Evolutionary conservation across 1,140 invertebrate species (phyloP).

Genomic region (Portunus trituberculatus): DNA sequence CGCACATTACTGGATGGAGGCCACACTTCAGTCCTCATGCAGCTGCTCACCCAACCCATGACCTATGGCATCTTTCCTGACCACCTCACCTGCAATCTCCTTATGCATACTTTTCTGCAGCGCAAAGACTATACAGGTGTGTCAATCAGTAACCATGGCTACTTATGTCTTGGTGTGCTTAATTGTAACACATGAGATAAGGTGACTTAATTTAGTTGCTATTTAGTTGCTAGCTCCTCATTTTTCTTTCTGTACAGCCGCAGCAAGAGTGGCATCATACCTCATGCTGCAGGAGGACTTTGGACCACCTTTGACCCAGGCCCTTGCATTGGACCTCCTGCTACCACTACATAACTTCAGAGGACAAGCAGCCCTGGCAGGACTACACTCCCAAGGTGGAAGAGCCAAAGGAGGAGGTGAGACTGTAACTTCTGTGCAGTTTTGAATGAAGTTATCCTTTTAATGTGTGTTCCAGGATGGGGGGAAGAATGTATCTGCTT

Average conservation of each 20-base stretch:
- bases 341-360: conserved; percentile 86
- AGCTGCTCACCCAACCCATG: conserved; percentile 89
- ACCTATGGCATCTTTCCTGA: conserved; percentile 96
- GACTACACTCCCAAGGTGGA: conserved; percentile 79
- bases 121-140: conserved; percentile 83
- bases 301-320: conserved; percentile 86
- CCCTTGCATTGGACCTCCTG: conserved; percentile 89
- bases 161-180: too few relatives aligned
- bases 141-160: neutral
- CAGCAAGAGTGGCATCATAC: conserved; percentile 88
- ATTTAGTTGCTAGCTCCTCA: neutral
- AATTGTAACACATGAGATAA: too few relatives aligned
- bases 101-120: conserved; percentile 90
- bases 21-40: conserved; percentile 84
- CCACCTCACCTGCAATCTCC: conserved; percentile 87
- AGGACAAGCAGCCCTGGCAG: conserved; percentile 82
- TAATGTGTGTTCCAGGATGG: too few relatives aligned
- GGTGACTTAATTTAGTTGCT: neutral
- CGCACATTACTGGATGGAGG: conserved; percentile 85
- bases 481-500: too few relatives aligned
- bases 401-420: conserved; percentile 70
- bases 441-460: too few relatives aligned
- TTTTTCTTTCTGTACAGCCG: conserved; percentile 81
- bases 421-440: neutral
- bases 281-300: conserved; percentile 95